phyloP scores from a whole-genome alignment of 92 coral and sea anemone species.

The Plumapathes pennacea region DNA sequence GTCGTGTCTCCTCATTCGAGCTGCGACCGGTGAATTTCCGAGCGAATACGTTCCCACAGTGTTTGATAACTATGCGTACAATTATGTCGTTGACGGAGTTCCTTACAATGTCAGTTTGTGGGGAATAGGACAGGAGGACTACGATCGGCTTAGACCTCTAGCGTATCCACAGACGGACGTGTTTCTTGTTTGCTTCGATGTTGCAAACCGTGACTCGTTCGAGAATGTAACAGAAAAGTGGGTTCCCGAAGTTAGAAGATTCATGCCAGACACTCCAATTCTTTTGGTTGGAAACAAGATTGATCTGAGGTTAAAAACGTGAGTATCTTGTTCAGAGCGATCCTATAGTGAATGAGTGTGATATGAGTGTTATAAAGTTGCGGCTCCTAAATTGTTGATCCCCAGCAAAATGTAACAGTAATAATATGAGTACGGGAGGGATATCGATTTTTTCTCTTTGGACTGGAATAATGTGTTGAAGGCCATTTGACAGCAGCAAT shows the following conservation, averaged over 20 bases:
- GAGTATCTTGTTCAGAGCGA: too few relatives aligned
- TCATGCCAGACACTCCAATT: constrained; percentile 47
- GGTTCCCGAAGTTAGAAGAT: constrained; percentile 66
- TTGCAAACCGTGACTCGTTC: constrained; percentile 59
- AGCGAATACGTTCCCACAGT: constrained; percentile 77
- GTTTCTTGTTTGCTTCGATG: constrained; percentile 74
- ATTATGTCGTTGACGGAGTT: constrained; percentile 33
- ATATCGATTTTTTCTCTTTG: too few relatives aligned
- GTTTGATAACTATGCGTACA: constrained; percentile 56
- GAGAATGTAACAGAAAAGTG: constrained; percentile 59
- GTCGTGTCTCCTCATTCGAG: constrained; percentile 57
- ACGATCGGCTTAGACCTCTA: constrained; percentile 83
- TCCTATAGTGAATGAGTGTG: too few relatives aligned
- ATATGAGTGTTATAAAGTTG: too few relatives aligned
- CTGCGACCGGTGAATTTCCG: constrained; percentile 47
- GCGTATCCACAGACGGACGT: constrained; percentile 81
- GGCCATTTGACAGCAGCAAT: too few relatives aligned
- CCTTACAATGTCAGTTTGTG: constrained; percentile 49
- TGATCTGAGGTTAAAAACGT: constrained; percentile 56
- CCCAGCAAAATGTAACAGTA: too few relatives aligned
- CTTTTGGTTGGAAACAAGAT: constrained; percentile 72
- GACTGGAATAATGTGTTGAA: too few relatives aligned
- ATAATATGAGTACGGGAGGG: too few relatives aligned
- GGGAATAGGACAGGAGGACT: constrained; percentile 92
- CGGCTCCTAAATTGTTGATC: too few relatives aligned